phyloP scores from a whole-genome alignment of 2,113 vertebrate species.

The Oostethus manadensis region DNA sequence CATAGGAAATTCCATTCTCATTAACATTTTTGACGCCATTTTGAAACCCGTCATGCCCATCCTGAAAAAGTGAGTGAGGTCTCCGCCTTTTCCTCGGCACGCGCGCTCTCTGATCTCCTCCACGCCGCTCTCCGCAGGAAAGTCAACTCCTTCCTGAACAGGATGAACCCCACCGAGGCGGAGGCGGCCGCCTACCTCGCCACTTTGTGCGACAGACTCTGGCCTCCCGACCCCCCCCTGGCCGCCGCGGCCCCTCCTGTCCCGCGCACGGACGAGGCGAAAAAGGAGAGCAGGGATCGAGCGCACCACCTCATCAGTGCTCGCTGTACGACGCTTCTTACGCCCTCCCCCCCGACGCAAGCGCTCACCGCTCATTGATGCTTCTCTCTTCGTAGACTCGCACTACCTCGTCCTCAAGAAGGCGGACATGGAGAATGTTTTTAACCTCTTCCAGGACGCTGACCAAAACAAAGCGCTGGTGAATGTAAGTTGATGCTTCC shows the following conservation, averaged over 20 bases:
- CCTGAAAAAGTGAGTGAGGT: conserved; percentile 67
- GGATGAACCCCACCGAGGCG: conserved; percentile 60
- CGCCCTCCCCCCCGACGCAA: not conserved
- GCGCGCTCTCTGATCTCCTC: not conserved
- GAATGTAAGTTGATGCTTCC: conserved; percentile 66
- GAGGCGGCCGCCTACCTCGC: conserved; percentile 64
- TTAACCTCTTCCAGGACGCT: conserved; percentile 68
- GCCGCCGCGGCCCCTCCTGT: not conserved
- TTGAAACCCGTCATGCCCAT: conserved; percentile 66
- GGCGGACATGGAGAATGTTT: conserved; percentile 59
- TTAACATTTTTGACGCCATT: conserved; percentile 66
- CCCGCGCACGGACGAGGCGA: conserved; percentile 54
- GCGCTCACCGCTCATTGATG: no score
- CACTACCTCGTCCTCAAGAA: conserved; percentile 64
- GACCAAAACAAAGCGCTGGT: conserved; percentile 71
- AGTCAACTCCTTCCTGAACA: conserved; percentile 65
- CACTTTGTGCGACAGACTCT: conserved; percentile 49
- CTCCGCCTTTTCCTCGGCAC: not conserved
- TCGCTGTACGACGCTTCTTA: conserved; percentile 49
- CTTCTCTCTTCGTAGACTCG: conserved; percentile 49
- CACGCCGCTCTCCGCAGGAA: conserved; percentile 49
- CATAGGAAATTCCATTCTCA: conserved; percentile 68
- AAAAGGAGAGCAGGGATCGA: conserved; percentile 50
- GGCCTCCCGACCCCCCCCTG: conserved; percentile 46
- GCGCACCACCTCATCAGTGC: conserved; percentile 62